Evolutionary conservation across 2,888 invertebrate species (phyloP).

Genomic region (Papilio elwesi): DNA sequence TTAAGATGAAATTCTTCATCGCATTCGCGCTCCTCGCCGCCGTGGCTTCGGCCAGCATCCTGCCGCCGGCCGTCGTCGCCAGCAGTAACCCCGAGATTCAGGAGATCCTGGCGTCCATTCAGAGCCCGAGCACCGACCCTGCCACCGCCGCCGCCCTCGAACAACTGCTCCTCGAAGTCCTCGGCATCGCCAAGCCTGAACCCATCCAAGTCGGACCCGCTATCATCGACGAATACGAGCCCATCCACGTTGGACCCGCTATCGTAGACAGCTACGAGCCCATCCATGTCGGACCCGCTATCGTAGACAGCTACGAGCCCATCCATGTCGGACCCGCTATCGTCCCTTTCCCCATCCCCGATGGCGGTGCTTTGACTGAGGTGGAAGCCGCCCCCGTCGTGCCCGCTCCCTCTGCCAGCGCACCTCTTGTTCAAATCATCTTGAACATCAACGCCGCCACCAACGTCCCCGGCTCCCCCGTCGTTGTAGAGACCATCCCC

Average conservation of each 20-base stretch:
- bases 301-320: slow-evolving; percentile 46
- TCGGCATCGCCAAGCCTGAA: slow-evolving; percentile 41
- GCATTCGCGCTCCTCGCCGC: slow-evolving; percentile 46
- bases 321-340: slow-evolving; percentile 49
- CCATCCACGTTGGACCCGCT: slow-evolving; percentile 24
- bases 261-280: slow-evolving; percentile 53
- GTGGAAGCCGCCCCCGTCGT: slow-evolving; percentile 34
- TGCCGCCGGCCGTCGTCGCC: slow-evolving; percentile 44
- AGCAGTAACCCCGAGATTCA: slow-evolving; percentile 28
- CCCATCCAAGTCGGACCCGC: slow-evolving; percentile 27
- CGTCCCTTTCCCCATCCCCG: slow-evolving; percentile 28
- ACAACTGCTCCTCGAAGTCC: slow-evolving; percentile 47
- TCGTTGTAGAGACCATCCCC: slow-evolving; percentile 22
- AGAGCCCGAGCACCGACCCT: slow-evolving; percentile 55
- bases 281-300: slow-evolving; percentile 46
- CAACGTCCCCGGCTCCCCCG: slow-evolving; percentile 28
- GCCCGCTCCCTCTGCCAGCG: slow-evolving; percentile 36
- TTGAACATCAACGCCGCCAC: slow-evolving; percentile 45
- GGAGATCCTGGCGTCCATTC: slow-evolving; percentile 39
- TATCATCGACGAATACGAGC: slow-evolving; percentile 47
- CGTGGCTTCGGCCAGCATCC: slow-evolving; percentile 45
- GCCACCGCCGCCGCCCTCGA: slow-evolving; percentile 53
- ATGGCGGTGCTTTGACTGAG: slow-evolving; percentile 28
- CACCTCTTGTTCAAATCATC: slow-evolving; percentile 52
- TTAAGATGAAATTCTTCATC: slow-evolving; percentile 44